These are phyloP conservation scores for Caiman crocodilus DNA, from an alignment of 2,797 vertebrate genomes.

Conservation along the genomic window DNA sequence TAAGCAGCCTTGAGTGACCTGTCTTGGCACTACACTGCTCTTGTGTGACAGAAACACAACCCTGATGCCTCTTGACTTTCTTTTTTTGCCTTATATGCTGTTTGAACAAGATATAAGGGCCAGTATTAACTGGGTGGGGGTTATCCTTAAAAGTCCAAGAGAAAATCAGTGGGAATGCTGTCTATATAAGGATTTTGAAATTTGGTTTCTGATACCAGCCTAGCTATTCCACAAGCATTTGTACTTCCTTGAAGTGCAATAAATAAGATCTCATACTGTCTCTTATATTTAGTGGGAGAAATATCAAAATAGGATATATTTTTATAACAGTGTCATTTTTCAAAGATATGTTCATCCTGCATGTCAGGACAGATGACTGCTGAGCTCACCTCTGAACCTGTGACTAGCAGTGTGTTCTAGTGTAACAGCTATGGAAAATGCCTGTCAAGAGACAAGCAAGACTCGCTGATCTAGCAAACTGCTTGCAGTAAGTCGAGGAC, in stretches of 20 bases:
- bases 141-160: neutral
- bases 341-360: neutral
- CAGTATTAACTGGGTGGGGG: neutral
- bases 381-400: neutral
- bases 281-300: neutral
- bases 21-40: neutral
- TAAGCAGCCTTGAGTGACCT: rapidly evolving
- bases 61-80: neutral
- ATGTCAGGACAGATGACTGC: neutral
- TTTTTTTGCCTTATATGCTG: neutral
- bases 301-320: neutral
- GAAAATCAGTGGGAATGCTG: neutral
- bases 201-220: neutral
- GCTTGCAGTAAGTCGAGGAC: neutral
- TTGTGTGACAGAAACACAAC: neutral
- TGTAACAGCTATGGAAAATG: slow-evolving; percentile 2
- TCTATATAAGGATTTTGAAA: neutral
- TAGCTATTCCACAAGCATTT: neutral
- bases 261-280: neutral
- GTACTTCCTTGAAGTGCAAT: neutral
- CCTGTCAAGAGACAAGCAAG: neutral
- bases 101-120: neutral
- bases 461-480: neutral
- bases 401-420: neutral
- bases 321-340: neutral